These are phyloP conservation scores for Hemibates koningsi DNA, from an alignment of 2,113 vertebrate species.

Conservation along the genomic window DNA sequence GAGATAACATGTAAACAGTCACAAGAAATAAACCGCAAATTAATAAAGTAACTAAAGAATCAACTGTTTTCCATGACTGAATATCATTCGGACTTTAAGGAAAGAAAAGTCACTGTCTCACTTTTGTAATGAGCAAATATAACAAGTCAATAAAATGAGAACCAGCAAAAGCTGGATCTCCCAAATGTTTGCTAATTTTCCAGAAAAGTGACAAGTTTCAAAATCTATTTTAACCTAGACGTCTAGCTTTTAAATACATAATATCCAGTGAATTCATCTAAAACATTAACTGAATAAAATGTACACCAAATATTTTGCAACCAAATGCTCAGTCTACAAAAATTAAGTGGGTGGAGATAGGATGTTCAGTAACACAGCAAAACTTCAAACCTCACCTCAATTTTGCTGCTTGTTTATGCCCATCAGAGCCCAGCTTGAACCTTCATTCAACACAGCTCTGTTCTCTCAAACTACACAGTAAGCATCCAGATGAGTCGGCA, in stretches of 20 bases:
- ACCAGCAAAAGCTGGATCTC: neutral
- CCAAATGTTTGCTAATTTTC: neutral
- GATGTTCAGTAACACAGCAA: neutral
- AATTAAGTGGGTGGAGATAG: neutral
- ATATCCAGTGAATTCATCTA: neutral
- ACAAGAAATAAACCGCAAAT: neutral
- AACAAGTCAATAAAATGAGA: neutral
- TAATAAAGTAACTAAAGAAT: neutral
- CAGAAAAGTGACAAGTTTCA: neutral
- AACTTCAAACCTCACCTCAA: neutral
- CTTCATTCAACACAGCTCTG: neutral
- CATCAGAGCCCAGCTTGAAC: neutral
- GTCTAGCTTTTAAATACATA: neutral
- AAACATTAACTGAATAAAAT: neutral
- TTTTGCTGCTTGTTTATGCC: neutral
- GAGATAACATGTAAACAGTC: neutral
- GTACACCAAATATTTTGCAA: neutral
- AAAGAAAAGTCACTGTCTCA: neutral
- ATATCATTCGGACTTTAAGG: neutral
- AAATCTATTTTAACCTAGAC: neutral
- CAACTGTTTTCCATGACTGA: neutral
- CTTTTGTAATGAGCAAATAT: neutral
- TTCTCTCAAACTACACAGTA: neutral
- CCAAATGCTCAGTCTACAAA: fast-evolving
- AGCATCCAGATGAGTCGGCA: neutral